Conservation (phyloP, 1,140 invertebrate species). For the Bombus difficillimus region DNA sequence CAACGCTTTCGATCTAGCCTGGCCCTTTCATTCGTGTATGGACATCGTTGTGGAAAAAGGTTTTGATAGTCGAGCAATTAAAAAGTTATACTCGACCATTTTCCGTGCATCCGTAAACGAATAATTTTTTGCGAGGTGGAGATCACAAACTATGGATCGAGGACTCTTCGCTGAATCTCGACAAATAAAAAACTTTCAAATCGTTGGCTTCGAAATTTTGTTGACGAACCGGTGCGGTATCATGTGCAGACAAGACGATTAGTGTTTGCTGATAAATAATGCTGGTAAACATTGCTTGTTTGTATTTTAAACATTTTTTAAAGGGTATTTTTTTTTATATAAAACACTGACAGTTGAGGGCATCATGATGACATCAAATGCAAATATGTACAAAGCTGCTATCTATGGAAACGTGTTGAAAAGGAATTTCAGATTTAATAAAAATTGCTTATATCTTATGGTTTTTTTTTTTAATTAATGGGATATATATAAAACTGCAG, state of each 20-base stretch:
- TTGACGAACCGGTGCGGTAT: no score
- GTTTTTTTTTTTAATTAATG: background rate
- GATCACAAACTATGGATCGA: background rate
- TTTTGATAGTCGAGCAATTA: conserved; percentile 4
- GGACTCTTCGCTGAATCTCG: background rate
- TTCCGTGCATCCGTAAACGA: no score
- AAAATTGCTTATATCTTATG: background rate
- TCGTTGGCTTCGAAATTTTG: background rate
- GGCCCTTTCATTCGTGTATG: conserved; percentile 5
- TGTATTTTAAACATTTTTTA: background rate
- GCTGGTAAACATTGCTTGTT: background rate
- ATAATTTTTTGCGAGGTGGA: background rate
- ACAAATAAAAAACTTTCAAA: background rate
- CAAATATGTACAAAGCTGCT: background rate
- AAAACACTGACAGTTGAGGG: no score
- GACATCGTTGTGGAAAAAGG: background rate
- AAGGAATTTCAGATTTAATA: no score
- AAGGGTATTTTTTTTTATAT: no score
- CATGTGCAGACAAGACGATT: background rate
- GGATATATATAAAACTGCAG: background rate
- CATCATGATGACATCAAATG: background rate
- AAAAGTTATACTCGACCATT: background rate
- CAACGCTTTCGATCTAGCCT: background rate
- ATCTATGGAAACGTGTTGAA: no score
- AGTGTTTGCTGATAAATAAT: background rate